These are phyloP conservation scores for Platerodrilus igneus DNA, from an alignment of 2,888 invertebrate genomes.

Conservation along the genomic window DNA sequence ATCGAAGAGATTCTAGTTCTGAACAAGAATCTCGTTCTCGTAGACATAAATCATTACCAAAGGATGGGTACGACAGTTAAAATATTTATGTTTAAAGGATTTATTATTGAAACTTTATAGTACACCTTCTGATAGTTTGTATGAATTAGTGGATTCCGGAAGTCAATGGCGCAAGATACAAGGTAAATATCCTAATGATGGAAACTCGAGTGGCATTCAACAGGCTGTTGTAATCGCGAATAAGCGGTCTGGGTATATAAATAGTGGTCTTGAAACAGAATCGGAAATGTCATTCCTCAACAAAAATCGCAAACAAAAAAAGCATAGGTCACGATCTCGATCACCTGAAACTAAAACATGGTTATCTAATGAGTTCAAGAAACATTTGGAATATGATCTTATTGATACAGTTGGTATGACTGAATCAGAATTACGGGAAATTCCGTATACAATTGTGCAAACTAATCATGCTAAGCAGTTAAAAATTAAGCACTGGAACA, in stretches of 20 bases:
- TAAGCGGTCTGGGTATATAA: constrained; percentile 44
- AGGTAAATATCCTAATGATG: constrained; percentile 60
- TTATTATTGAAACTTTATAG: constrained; percentile 16
- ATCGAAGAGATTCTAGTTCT: constrained; percentile 68
- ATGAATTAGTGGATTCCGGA: constrained; percentile 80
- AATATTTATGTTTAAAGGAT: not conserved
- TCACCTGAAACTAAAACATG: constrained; percentile 68
- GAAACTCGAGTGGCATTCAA: constrained; percentile 54
- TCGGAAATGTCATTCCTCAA: constrained; percentile 45
- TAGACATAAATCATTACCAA: constrained; percentile 37
- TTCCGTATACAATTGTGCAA: constrained; percentile 84
- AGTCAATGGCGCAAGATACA: constrained; percentile 87
- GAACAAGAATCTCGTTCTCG: constrained; percentile 60
- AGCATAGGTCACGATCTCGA: constrained; percentile 57
- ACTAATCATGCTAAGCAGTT: constrained; percentile 60
- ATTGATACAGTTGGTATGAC: constrained; percentile 88
- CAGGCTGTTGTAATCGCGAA: constrained; percentile 67
- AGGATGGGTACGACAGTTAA: constrained; percentile 33
- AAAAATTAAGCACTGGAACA: constrained; percentile 48
- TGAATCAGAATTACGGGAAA: constrained; percentile 79
- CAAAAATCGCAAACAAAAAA: constrained; percentile 40
- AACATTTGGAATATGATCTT: constrained; percentile 82
- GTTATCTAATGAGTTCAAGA: constrained; percentile 72
- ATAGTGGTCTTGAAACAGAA: constrained; percentile 49
- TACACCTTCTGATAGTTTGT: constrained; percentile 48